Percentiles rank a stretch among this genome's conserved stretches.
Conservation (phyloP, 1,140 invertebrate genomes). For the Ctenoplectra terminalis region DNA sequence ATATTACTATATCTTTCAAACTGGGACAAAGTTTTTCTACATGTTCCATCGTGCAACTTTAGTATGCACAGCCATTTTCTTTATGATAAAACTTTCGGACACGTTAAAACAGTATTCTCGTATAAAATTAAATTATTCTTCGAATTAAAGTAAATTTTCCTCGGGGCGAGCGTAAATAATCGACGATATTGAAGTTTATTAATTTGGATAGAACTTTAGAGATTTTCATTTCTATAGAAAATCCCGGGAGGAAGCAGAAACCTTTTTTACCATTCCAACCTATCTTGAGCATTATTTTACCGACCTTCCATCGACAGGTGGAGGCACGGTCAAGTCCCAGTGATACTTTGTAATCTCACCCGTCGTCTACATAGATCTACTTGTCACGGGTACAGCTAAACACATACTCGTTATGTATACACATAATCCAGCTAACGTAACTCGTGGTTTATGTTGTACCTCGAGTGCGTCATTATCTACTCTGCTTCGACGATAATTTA, state of each 20-base stretch:
- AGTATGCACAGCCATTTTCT: too few species aligned
- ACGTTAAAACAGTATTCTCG: neutral
- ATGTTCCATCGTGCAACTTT: neutral
- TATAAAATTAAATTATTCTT: neutral
- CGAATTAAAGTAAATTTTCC: constrained; percentile 5
- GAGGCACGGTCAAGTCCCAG: constrained; percentile 42
- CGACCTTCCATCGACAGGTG: constrained; percentile 48
- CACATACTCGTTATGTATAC: constrained; percentile 55
- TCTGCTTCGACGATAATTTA: constrained; percentile 65
- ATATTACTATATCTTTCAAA: neutral
- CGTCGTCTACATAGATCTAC: constrained; percentile 24
- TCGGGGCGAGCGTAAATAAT: neutral
- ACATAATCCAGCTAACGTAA: constrained; percentile 62
- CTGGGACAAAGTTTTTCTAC: neutral
- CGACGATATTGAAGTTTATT: neutral
- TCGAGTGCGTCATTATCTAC: constrained; percentile 70
- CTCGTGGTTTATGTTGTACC: constrained; percentile 66
- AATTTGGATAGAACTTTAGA: neutral
- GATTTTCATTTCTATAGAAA: too few species aligned
- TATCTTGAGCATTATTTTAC: neutral
- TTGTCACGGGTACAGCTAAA: constrained; percentile 30
- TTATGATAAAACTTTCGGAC: neutral
- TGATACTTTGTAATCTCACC: neutral
- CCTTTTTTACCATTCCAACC: constrained; percentile 31
- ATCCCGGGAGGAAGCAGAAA: neutral